A percentile compares a stretch with the other conserved stretches of the same genome.
Evolutionary conservation across 2,888 invertebrate genomes (phyloP).

Genomic region (Euclidia mi): DNA sequence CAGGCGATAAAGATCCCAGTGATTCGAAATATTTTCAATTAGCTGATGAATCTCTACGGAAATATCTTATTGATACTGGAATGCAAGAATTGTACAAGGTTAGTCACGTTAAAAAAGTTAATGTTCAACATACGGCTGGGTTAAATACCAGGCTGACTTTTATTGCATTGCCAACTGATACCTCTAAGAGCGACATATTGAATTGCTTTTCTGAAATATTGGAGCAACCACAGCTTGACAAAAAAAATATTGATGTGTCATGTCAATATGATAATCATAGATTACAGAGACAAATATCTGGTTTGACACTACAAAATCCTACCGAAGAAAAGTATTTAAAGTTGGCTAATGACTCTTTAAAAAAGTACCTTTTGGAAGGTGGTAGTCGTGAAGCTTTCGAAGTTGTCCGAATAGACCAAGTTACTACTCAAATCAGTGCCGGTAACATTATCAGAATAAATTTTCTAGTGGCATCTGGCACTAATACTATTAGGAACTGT

Average conservation of each 20-base stretch:
- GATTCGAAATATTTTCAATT: not conserved
- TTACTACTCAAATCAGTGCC: slow-evolving; percentile 35
- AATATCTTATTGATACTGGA: not conserved
- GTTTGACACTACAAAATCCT: not conserved
- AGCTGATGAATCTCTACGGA: not conserved
- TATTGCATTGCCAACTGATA: slow-evolving; percentile 22
- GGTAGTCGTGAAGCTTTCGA: slow-evolving; percentile 15
- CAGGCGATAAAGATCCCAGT: not conserved
- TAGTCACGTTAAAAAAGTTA: slow-evolving; percentile 36
- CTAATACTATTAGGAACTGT: slow-evolving; percentile 29
- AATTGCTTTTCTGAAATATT: too few species aligned
- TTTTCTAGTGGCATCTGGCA: slow-evolving; percentile 6
- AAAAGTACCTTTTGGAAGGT: slow-evolving; percentile 5
- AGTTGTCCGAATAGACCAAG: slow-evolving; percentile 39
- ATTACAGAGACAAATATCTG: not conserved
- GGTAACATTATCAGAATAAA: slow-evolving; percentile 6
- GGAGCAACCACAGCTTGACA: slow-evolving; percentile 5
- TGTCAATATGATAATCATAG: slow-evolving; percentile 26
- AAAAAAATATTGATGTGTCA: slow-evolving; percentile 39
- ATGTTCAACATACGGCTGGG: slow-evolving; percentile 50
- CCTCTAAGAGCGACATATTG: not conserved
- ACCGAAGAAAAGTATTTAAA: slow-evolving; percentile 4
- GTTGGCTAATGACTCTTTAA: slow-evolving; percentile 23
- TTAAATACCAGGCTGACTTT: slow-evolving; percentile 42
- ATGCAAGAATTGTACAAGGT: slow-evolving; percentile 28